Percentiles rank a stretch among this genome's conserved stretches.
Conservation (phyloP, 2,797 vertebrate species). For the Catamblyrhynchus diadema region DNA sequence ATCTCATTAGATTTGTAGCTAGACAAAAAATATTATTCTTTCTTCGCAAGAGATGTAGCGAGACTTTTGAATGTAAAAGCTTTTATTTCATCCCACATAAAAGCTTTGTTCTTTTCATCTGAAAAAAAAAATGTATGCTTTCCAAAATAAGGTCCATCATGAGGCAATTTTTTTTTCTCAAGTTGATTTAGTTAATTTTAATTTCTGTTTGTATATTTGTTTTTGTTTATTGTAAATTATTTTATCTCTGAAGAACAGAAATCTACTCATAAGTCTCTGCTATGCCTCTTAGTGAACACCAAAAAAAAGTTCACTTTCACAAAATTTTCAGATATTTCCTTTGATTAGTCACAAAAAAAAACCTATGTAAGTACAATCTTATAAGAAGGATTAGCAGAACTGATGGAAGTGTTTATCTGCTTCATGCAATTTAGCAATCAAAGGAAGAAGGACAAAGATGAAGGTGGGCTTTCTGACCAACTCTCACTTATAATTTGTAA, state of each 20-base stretch:
- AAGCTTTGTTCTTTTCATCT: conserved; percentile 34
- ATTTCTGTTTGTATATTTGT: not conserved
- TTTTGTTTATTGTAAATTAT: conserved; percentile 9
- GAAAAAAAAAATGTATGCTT: not conserved
- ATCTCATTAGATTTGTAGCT: not conserved
- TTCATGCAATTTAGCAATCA: not conserved
- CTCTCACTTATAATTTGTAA: not conserved
- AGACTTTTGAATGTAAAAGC: not conserved
- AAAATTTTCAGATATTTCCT: not conserved
- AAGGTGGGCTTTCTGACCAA: not conserved
- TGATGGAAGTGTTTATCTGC: not conserved
- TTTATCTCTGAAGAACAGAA: conserved; percentile 31
- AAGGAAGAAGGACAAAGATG: not conserved
- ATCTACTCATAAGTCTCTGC: not conserved
- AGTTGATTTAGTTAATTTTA: not conserved
- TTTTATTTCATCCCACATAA: not conserved
- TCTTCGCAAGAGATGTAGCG: not conserved
- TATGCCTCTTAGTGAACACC: not conserved
- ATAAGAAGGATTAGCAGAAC: not conserved
- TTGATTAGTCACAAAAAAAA: not conserved
- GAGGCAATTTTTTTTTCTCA: not conserved
- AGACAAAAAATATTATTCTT: not conserved
- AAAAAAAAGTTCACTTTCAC: not conserved
- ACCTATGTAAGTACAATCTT: not conserved
- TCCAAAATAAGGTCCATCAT: not conserved